Evolutionary conservation across 2,888 invertebrate species (phyloP), one percentile per base, ranked within the genome.

Genomic region (Meiosimyza decipiens): DNA sequence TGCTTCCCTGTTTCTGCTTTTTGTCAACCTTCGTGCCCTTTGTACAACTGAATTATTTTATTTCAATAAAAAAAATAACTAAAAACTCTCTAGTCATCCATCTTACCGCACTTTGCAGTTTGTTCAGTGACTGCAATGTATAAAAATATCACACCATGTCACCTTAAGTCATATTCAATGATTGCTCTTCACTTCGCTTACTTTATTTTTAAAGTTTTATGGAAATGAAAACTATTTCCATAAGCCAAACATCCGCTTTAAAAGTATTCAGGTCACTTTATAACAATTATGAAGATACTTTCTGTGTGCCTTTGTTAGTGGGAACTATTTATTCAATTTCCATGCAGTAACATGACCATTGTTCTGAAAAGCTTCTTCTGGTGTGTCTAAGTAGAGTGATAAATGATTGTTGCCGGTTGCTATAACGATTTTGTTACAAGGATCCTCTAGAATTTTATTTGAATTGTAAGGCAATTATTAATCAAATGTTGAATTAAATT

Each of bases 221-320:
- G 15, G 67, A 49, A 54, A 68, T 73, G 62, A 73, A 74, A 75
- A 75, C 68, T 73, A 75, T 76, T 76, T 75, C 72, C 74, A 77
- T 77, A 77, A 75, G 75, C 72, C 72, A 75, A 74, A 76, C 75
- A 75, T 77, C 74, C 74, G 73, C 75, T 73, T 28, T 54, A 63
- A 71, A 47, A 16, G 62, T 67, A 77, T 77, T 73, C 74, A 71
- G 77, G 77, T 77, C 77, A 77, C 73, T 77, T 76, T 76, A 75
- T 76, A 77, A 77, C 77, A 77, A 77, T 76, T 77, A 54, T 12
- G 18, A 54, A 9, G 54, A 54, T 54, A 54, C n/a, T 54, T 16
- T 54, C 11, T n/a, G 40, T 40, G 6, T 9, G 9, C 9, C 9
- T 40, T 40, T 40, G 40, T 7, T 7, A 6, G 40, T 40, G 9